Conservation (phyloP, 2,113 vertebrate genomes). For the Poeciliopsis occidentalis region DNA sequence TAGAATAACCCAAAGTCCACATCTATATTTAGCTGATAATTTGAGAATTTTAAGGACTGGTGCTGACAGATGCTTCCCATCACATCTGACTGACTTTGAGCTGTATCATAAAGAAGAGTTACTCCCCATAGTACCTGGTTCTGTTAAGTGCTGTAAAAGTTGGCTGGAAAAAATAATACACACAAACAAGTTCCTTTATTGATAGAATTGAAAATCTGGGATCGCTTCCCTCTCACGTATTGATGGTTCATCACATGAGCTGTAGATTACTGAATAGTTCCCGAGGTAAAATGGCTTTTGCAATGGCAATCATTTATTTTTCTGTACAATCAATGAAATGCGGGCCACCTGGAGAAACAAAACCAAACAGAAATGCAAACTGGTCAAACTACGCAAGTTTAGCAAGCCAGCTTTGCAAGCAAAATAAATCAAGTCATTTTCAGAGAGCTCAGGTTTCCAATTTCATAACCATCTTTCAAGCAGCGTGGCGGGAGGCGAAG, state of each 20-base stretch:
- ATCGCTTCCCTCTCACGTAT: not conserved
- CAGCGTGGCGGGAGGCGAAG: conserved; percentile 63
- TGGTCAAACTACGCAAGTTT: not conserved
- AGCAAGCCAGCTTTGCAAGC: not conserved
- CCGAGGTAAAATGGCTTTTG: not conserved
- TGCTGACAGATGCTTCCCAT: not conserved
- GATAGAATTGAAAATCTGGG: no score
- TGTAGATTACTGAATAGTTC: not conserved
- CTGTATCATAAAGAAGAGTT: not conserved
- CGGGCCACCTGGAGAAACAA: not conserved
- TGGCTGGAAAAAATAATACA: not conserved
- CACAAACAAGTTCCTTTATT: not conserved
- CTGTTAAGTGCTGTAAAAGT: not conserved
- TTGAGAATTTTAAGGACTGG: no score
- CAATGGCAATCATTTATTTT: not conserved
- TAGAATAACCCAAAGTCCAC: not conserved
- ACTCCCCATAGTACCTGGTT: not conserved
- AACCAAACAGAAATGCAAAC: not conserved
- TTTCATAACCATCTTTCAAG: conserved; percentile 63
- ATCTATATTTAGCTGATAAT: not conserved
- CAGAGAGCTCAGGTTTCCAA: conserved; percentile 23
- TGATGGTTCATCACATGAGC: not conserved
- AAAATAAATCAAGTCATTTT: not conserved
- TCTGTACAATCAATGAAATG: not conserved
- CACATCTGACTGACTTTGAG: no score